A percentile compares a stretch with the other conserved stretches of the same genome.
These are phyloP conservation scores for Coenobita brevimanus DNA, from an alignment of 1,140 invertebrate genomes.

Conservation along the genomic window DNA sequence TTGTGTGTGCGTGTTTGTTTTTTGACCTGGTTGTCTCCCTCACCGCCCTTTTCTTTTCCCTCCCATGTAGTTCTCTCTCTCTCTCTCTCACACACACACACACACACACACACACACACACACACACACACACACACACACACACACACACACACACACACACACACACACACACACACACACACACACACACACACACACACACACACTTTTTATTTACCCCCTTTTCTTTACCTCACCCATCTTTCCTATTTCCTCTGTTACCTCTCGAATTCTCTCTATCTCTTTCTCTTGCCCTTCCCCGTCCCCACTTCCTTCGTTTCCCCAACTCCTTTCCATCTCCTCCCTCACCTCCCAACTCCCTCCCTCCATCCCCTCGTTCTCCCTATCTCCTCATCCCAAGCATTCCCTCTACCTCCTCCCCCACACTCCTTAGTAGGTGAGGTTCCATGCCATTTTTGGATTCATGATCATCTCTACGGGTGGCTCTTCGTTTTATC, in stretches of 20 bases:
- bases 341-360: not conserved
- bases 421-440: no score
- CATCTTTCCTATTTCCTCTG: not conserved
- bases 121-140: conserved; percentile 39
- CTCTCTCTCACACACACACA: not conserved
- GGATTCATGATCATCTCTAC: no score
- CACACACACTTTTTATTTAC: not conserved
- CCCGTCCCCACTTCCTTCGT: not conserved
- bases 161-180: conserved; percentile 3
- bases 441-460: no score
- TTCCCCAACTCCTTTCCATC: not conserved
- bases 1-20: not conserved
- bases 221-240: not conserved
- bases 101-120: conserved; percentile 3
- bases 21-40: not conserved
- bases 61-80: not conserved
- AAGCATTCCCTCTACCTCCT: no score
- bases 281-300: no score
- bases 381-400: not conserved
- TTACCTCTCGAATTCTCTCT: not conserved
- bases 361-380: not conserved
- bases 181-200: not conserved
- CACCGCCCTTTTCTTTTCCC: no score
- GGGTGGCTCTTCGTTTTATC: no score
- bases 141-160: conserved; percentile 39